These are phyloP conservation scores for Paratrypauchen microcephalus DNA, from an alignment of 2,797 vertebrate genomes.

Conservation along the genomic window DNA sequence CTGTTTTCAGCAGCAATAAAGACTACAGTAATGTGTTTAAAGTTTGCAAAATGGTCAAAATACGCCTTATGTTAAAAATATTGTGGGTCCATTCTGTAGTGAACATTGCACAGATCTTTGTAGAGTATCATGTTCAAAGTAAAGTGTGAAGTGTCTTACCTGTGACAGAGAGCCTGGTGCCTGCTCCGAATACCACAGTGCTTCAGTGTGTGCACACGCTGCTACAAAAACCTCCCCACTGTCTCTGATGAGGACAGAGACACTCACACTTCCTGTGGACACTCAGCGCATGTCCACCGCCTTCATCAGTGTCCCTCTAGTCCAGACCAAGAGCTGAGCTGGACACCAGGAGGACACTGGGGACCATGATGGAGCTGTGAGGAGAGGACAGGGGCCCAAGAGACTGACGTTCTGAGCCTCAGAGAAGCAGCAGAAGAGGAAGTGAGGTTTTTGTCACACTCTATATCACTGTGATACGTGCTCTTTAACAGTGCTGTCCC, in stretches of 20 bases:
- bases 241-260: constrained; percentile 1
- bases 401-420: too few species aligned
- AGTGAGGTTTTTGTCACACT: not conserved
- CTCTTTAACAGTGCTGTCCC: not conserved
- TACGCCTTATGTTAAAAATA: too few species aligned
- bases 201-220: constrained; percentile 2
- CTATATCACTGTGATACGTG: not conserved
- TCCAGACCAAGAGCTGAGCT: not conserved
- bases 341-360: not conserved
- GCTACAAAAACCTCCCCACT: constrained; percentile 7
- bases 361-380: constrained; percentile 1
- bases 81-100: too few species aligned
- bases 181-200: constrained; percentile 4
- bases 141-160: not conserved
- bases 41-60: too few species aligned
- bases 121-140: not conserved
- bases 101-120: too few species aligned
- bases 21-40: too few species aligned
- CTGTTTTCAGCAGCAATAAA: too few species aligned
- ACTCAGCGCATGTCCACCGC: not conserved
- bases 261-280: not conserved
- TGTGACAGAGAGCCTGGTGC: not conserved
- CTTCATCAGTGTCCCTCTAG: not conserved
- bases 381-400: not conserved
- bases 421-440: not conserved